phyloP scores from a whole-genome alignment of 2,888 invertebrate genomes.

The Tanytarsus gracilentus region DNA sequence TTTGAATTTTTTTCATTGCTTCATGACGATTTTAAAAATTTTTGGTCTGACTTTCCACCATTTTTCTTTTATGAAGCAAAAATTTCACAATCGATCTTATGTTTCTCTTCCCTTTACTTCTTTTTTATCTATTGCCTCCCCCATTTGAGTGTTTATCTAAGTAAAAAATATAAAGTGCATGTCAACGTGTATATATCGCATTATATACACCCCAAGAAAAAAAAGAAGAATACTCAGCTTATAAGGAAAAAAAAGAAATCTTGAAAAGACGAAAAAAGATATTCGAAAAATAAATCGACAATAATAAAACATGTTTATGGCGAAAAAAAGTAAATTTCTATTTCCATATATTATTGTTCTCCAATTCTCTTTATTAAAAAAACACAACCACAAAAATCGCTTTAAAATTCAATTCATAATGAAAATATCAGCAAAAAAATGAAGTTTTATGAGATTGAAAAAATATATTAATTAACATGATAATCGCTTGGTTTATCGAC shows the following conservation, averaged over 20 bases:
- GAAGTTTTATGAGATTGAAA: too few relatives aligned
- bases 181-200: background rate
- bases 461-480: too few relatives aligned
- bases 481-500: too few relatives aligned
- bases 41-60: too few relatives aligned
- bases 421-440: constrained; percentile 1
- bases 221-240: background rate
- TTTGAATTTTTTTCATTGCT: background rate
- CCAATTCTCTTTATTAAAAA: background rate
- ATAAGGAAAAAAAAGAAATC: background rate
- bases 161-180: background rate
- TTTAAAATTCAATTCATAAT: background rate
- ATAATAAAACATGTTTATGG: constrained; percentile 28
- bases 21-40: too few relatives aligned
- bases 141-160: constrained; percentile 1
- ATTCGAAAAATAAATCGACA: constrained; percentile 25
- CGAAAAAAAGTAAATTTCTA: constrained; percentile 11
- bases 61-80: too few relatives aligned
- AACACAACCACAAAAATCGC: background rate
- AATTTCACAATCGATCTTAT: background rate
- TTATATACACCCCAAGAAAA: background rate
- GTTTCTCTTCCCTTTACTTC: too few relatives aligned
- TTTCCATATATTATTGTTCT: constrained; percentile 23
- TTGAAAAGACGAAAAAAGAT: background rate
- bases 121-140: background rate